Base-by-base conservation (phyloP, 2,888 invertebrate species). In the Camponotus fellah region DNA sequence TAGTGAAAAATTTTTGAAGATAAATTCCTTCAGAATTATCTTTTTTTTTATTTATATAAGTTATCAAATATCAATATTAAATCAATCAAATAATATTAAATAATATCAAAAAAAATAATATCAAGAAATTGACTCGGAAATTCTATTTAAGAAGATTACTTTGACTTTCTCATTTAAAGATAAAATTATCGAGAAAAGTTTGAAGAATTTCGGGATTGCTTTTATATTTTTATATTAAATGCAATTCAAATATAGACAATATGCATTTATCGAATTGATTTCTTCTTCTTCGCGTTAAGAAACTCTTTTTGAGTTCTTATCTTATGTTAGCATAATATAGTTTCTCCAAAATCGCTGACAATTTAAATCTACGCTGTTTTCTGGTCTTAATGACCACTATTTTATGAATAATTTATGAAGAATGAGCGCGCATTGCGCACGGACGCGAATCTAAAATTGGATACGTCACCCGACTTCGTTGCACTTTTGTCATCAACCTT, bases 381-480 rank as follows among this genome's bases (percentile, higher is more conserved):
- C 32, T 26, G n/a, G n/a, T 46, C 21, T 21, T 9, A 46, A 69
- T 60, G 26, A 80, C 46, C 37, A 10, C n/a, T 62, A 49, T 62
- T 79, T 62, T 21, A 69, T 79, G 62, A 79, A 69, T 83, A 79
- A 83, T 83, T 83, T 79, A 79, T 62, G 62, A 69, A 76, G 26
- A 76, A 37, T 66, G 32, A 62, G 53, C 62, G 46, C 43, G 26
- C 26, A 26, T 26, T 2, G 26, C 26, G 26, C 26, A 26, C 69
- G 83, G 34, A 64, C 40, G 77, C 32, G 26, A 53, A 53, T 32
- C 69, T 69, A 68, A 69, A 79, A 83, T 83, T 79, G 79, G 69
- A 66, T 60, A 60, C 53, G 49, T 83, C 68, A 58, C 32, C n/a
- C 82, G 77, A 21, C 46, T 58, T 49, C 10, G 69, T 32, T 46